phyloP scores from a whole-genome alignment of 2,797 vertebrate genomes.

The Emys orbicularis region DNA sequence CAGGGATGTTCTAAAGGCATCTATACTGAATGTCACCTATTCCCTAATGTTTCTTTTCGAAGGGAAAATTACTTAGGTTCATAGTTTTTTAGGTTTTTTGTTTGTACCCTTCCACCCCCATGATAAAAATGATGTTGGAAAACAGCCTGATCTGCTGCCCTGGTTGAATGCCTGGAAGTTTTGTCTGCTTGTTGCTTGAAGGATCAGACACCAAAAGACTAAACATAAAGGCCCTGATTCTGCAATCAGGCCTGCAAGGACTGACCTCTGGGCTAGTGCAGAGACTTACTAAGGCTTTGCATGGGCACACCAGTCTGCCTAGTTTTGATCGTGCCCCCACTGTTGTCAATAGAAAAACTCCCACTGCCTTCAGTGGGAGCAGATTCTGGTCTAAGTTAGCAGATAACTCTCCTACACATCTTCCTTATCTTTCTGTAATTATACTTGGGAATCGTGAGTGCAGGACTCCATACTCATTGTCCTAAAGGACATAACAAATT shows the following conservation, averaged over 20 bases:
- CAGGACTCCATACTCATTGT: neutral
- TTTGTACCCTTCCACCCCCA: neutral
- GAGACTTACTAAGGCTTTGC: neutral
- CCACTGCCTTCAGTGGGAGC: accelerated
- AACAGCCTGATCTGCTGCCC: neutral
- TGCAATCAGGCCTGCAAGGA: neutral
- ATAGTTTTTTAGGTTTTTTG: neutral
- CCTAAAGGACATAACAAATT: neutral
- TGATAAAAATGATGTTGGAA: neutral
- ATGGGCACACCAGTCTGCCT: accelerated
- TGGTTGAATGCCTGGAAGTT: neutral
- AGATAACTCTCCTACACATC: neutral
- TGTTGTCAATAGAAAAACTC: neutral
- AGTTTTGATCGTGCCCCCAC: accelerated
- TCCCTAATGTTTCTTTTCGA: neutral
- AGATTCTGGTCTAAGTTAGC: accelerated
- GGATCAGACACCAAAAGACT: neutral
- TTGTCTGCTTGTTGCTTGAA: neutral
- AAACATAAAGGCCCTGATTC: neutral
- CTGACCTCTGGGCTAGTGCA: neutral
- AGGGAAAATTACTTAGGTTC: neutral
- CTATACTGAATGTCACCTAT: neutral
- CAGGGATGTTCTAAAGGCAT: neutral
- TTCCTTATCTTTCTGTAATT: neutral
- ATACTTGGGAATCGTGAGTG: neutral